Evolutionary conservation across 2,888 invertebrate species (phyloP), one percentile per base, ranked within the genome.

Genomic region (Chymomyza amoena): DNA sequence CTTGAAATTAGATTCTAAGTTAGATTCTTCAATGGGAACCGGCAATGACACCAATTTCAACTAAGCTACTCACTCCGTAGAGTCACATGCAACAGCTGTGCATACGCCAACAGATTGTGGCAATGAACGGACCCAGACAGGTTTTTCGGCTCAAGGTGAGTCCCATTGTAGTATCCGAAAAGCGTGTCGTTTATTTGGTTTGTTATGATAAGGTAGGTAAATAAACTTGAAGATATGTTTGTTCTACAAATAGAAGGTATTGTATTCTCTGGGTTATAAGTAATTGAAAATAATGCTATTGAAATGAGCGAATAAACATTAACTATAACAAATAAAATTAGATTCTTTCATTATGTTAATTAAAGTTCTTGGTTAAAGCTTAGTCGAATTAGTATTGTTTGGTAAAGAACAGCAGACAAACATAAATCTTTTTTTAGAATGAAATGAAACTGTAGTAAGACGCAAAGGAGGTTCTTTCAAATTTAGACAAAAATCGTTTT

Each of bases 1-100:
- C 63, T n/a, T 61, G 39, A n/a, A 59, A 70, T 87, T 87, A 20
- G 20, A 3, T 20, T 25, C 3, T 87, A 85, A 1, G 71, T 70
- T 57, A 25, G 6, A 45, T 6, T 50, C 62, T 39, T 59, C 36
- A 56, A 61, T 59, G 50, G 39, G 13, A 18, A 52, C 16, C 64
- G 73, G 64, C 86, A 78, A 28, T 80, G 85, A 73, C 78, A 76
- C 72, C 70, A 78, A 85, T 72, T 70, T 39, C 64, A 13, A 13
- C 13, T 45, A 13, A 45, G 39, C 32, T 32, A 45, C 39, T 45
- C 13, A 32, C 6, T 7, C 32, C 32, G 7, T 39, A 6, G 39
- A 13, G 39, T 13, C 1, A 13, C 67, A 50, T 32, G 20, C n/a
- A 69, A 69, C 84, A 75, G 69, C 75, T 83, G 83, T 77, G 66